Evolutionary conservation across 2,888 invertebrate genomes (phyloP).

Genomic region (Andrena hattorfiana): DNA sequence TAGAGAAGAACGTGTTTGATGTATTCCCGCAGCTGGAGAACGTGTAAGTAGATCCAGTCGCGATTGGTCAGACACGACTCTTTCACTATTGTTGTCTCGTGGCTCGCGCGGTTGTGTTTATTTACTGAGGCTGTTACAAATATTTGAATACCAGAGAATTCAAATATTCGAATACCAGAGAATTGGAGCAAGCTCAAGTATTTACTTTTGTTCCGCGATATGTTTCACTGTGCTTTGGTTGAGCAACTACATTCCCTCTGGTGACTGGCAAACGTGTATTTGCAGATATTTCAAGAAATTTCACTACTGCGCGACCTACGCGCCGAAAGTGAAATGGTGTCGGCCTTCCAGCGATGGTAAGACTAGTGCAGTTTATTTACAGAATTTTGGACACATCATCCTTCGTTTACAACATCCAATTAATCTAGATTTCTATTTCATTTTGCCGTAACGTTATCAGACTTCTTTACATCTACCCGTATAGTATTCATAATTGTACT

Average conservation of each 20-base stretch:
- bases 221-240: not conserved
- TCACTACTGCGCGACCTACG: slow-evolving; percentile 87
- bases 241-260: not conserved
- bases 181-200: not conserved
- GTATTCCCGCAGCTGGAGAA: slow-evolving; percentile 85
- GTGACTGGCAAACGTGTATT: slow-evolving; percentile 19
- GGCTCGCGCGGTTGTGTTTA: too few species aligned
- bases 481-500: too few species aligned
- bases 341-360: slow-evolving; percentile 88
- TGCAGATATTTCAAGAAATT: slow-evolving; percentile 88
- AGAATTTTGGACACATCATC: not conserved
- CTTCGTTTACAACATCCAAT: too few species aligned
- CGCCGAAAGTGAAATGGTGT: slow-evolving; percentile 87
- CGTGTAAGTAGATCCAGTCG: slow-evolving; percentile 82
- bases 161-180: too few species aligned
- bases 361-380: not conserved
- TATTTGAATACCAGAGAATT: too few species aligned
- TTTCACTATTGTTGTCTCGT: too few species aligned
- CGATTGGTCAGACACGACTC: not conserved
- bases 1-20: slow-evolving; percentile 86
- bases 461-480: too few species aligned
- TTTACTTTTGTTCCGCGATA: not conserved
- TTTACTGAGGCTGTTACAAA: too few species aligned
- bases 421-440: not conserved
- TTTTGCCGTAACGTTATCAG: too few species aligned